These are phyloP conservation scores for Hydrotaea cyrtoneurina DNA, from an alignment of 2,888 invertebrate species.

Conservation along the genomic window DNA sequence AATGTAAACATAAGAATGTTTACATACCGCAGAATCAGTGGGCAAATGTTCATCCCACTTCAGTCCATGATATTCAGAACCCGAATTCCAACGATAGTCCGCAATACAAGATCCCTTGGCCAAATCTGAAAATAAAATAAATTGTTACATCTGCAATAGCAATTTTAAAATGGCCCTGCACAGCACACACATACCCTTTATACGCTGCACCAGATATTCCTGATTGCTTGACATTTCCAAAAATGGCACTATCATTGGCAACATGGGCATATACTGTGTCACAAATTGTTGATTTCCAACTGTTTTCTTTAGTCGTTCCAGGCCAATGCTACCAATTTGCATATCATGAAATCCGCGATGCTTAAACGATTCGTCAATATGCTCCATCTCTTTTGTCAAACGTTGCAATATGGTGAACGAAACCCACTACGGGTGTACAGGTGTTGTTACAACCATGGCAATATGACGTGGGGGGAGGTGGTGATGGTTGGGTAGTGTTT, in stretches of 20 bases:
- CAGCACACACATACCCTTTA: conserved; percentile 82
- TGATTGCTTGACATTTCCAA: conserved; percentile 91
- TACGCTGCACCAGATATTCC: conserved; percentile 90
- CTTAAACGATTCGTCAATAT: conserved; percentile 86
- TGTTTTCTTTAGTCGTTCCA: conserved; percentile 88
- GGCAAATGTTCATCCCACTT: conserved; percentile 92
- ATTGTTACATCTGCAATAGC: conserved; percentile 11
- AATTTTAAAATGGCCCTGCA: not conserved
- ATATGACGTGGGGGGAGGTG: not conserved
- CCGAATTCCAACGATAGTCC: conserved; percentile 93
- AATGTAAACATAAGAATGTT: not conserved
- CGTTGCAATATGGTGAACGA: conserved; percentile 90
- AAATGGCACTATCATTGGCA: conserved; percentile 86
- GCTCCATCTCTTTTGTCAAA: conserved; percentile 87
- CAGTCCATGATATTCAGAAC: conserved; percentile 87
- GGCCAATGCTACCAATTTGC: conserved; percentile 86
- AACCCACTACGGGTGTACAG: conserved; percentile 86
- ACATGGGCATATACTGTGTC: conserved; percentile 77
- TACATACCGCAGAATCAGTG: conserved; percentile 90
- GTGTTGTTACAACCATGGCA: not conserved
- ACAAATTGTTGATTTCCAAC: conserved; percentile 82
- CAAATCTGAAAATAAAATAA: conserved; percentile 59
- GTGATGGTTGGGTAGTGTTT: not conserved
- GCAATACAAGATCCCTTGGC: conserved; percentile 91
- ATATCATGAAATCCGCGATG: conserved; percentile 86